phyloP scores from a whole-genome alignment of 1,140 invertebrate species.

The Venustaconcha ellipsiformis region DNA sequence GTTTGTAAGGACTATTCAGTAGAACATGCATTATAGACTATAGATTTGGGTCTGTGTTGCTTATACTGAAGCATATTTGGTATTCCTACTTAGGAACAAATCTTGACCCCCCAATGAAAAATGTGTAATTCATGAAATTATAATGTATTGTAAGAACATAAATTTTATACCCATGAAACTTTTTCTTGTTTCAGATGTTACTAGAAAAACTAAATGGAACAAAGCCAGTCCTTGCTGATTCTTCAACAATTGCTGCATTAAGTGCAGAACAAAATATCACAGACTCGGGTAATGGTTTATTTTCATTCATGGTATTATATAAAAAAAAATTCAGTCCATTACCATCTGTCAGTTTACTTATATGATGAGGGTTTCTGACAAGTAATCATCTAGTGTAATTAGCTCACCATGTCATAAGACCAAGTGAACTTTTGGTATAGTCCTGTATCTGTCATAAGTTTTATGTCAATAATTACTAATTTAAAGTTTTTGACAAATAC shows the following conservation, averaged over 20 bases:
- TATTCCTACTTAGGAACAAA: not conserved
- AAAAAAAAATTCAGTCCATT: too few species aligned
- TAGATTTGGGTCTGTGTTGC: not conserved
- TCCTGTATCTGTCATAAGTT: too few species aligned
- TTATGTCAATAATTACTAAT: too few species aligned
- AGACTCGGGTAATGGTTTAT: constrained; percentile 18
- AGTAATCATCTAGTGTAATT: too few species aligned
- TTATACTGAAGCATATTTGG: too few species aligned
- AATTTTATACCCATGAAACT: constrained; percentile 15
- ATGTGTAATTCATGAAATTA: not conserved
- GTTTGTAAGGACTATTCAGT: too few species aligned
- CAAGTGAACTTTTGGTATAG: too few species aligned
- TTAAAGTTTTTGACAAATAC: too few species aligned
- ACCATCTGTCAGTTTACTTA: too few species aligned
- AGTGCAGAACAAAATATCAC: constrained; percentile 69
- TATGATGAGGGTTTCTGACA: too few species aligned
- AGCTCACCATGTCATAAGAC: too few species aligned
- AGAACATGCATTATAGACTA: not conserved
- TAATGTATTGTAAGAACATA: not conserved
- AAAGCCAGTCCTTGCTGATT: constrained; percentile 82
- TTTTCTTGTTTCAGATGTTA: constrained; percentile 75
- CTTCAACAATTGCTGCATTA: constrained; percentile 76
- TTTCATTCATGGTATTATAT: not conserved
- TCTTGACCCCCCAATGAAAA: not conserved
- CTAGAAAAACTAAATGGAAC: constrained; percentile 88